These are phyloP conservation scores for Macrocentrus cingulum DNA, from an alignment of 1,140 invertebrate genomes.

Conservation along the genomic window DNA sequence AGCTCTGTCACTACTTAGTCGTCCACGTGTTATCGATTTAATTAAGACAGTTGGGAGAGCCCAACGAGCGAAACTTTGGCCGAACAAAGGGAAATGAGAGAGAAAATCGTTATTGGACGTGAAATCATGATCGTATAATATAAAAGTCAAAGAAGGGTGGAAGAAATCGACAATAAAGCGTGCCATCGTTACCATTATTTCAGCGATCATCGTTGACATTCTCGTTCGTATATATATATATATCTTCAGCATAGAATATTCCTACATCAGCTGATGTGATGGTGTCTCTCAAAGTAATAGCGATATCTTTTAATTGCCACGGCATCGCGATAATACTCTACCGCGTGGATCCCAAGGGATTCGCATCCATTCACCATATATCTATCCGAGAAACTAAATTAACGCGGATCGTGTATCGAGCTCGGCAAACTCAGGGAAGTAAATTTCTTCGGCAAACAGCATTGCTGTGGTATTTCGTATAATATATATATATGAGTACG, in stretches of 20 bases:
- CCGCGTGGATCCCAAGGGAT: not conserved
- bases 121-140: constrained; percentile 9
- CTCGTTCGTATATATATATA: not conserved
- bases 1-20: constrained; percentile 18
- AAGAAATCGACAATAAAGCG: constrained; percentile 1
- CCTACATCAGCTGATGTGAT: no score
- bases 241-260: no score
- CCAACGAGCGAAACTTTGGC: not conserved
- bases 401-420: constrained; percentile 18
- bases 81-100: not conserved
- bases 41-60: constrained; percentile 32
- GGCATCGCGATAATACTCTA: constrained; percentile 6
- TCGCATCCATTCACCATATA: not conserved
- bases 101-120: constrained; percentile 7
- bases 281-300: constrained; percentile 8
- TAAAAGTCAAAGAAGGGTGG: constrained; percentile 2
- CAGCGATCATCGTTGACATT: constrained; percentile 6
- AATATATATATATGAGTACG: not conserved
- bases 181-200: not conserved
- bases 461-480: no score
- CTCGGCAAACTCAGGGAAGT: constrained; percentile 9
- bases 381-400: constrained; percentile 11
- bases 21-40: constrained; percentile 43
- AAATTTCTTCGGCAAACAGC: constrained; percentile 16
- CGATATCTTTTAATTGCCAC: constrained; percentile 23